Percentiles rank a stretch among this genome's conserved stretches.
Conservation (phyloP, 1,140 invertebrate species). For the Drosophila pruinosa region DNA sequence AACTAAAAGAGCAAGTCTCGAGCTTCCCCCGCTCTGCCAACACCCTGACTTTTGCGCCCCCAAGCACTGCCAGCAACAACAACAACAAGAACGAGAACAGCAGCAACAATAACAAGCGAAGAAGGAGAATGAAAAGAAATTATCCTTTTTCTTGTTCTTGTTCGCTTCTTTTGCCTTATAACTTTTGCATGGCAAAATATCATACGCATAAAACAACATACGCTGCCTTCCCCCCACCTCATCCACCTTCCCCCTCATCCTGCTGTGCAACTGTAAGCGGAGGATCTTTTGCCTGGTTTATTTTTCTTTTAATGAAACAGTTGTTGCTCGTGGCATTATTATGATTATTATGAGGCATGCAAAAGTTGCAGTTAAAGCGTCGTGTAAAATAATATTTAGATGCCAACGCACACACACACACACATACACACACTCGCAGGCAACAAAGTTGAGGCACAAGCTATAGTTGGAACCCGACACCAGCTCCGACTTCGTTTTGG, state of each 20-base stretch:
- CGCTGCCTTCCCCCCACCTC: neutral
- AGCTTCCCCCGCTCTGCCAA: neutral
- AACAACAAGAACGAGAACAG: neutral
- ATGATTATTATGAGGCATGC: constrained; percentile 78
- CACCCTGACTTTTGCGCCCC: neutral
- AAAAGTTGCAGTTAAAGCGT: constrained; percentile 77
- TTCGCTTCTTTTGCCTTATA: constrained; percentile 52
- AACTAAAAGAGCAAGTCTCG: constrained; percentile 72
- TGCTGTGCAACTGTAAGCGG: constrained; percentile 5
- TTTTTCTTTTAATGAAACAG: constrained; percentile 64
- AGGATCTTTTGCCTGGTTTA: constrained; percentile 10
- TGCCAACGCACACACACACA: constrained; percentile 39
- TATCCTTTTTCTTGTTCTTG: constrained; percentile 65
- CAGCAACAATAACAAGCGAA: neutral
- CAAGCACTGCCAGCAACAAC: constrained; percentile 1
- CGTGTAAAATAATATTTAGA: constrained; percentile 80
- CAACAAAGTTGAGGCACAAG: constrained; percentile 12
- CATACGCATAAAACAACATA: constrained; percentile 79
- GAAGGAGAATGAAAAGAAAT: constrained; percentile 43
- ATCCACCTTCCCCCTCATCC: neutral
- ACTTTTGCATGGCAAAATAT: constrained; percentile 76
- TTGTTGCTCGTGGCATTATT: constrained; percentile 74
- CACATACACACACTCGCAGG: neutral
- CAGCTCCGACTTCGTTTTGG: neutral
- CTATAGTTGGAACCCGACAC: neutral